phyloP scores from a whole-genome alignment of 2,797 vertebrate genomes.

The Rousettus madagascariensis region DNA sequence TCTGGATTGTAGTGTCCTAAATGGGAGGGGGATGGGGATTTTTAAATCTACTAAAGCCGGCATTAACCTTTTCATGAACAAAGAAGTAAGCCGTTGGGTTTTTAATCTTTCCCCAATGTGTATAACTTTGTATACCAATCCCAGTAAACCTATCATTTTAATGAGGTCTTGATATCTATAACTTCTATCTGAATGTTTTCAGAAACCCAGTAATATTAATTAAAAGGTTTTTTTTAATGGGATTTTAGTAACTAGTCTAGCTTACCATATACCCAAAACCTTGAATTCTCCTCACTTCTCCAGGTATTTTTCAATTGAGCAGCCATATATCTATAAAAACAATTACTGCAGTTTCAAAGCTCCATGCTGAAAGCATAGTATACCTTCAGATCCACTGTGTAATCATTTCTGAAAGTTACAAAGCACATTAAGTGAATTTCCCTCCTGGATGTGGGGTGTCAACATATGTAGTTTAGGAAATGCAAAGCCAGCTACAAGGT shows the following conservation, averaged over 20 bases:
- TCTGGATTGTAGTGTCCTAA: background rate
- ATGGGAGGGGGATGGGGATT: fast-evolving
- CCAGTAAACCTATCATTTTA: background rate
- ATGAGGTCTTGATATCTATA: background rate
- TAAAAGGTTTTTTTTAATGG: background rate
- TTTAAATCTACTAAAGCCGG: background rate
- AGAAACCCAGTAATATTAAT: background rate
- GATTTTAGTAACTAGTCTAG: background rate
- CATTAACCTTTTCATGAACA: background rate
- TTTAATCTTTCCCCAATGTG: background rate
- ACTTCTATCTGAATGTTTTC: background rate
- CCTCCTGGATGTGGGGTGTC: background rate
- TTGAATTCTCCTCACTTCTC: background rate
- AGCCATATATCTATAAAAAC: slow-evolving; percentile 27
- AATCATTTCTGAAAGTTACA: slow-evolving; percentile 70
- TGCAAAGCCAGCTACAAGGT: slow-evolving; percentile 56
- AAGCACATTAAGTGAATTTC: slow-evolving; percentile 74
- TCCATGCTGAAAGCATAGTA: background rate
- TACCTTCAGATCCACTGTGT: slow-evolving; percentile 43
- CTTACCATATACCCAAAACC: background rate
- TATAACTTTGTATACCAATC: background rate
- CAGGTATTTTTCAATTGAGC: slow-evolving; percentile 24
- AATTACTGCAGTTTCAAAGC: background rate
- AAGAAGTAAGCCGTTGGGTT: background rate
- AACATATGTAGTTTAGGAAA: slow-evolving; percentile 37